Percentiles rank a stretch among this genome's conserved stretches.
Evolutionary conservation across 2,113 vertebrate genomes (phyloP).

Genomic region (Butorides virescens): DNA sequence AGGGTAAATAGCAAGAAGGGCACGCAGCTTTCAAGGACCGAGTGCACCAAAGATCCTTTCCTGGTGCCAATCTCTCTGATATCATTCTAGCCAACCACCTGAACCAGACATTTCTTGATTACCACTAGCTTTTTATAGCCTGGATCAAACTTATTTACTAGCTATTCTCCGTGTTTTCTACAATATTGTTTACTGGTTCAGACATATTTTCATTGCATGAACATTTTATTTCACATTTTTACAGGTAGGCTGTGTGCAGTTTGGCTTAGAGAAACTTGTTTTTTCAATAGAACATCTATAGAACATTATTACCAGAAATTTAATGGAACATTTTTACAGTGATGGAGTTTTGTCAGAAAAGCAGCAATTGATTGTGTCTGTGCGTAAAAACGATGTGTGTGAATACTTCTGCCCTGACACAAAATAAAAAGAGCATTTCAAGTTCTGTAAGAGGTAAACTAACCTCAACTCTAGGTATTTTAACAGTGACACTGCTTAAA

Average conservation of each 20-base stretch:
- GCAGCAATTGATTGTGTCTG: not conserved
- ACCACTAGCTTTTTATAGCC: not conserved
- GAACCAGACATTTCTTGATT: not conserved
- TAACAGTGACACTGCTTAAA: not conserved
- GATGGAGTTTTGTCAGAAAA: conserved; percentile 13
- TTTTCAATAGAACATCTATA: not conserved
- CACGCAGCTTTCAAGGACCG: not conserved
- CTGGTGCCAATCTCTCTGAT: not conserved
- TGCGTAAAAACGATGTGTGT: not conserved
- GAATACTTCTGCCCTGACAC: not conserved
- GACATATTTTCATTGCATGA: not conserved
- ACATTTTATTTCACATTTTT: conserved; percentile 37
- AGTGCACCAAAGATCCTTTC: not conserved
- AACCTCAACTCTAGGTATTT: not conserved
- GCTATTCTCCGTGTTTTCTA: not conserved
- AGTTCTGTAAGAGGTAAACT: not conserved
- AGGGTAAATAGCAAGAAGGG: not conserved
- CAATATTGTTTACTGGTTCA: not conserved
- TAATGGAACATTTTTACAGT: conserved; percentile 30
- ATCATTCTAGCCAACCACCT: not conserved
- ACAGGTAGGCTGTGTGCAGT: not conserved
- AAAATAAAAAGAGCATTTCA: conserved; percentile 16
- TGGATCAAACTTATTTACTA: not conserved
- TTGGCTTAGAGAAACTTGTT: not conserved
- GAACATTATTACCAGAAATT: conserved; percentile 20